Evolutionary conservation across 2,797 vertebrate species (phyloP).

Genomic region (Myotis daubentonii): DNA sequence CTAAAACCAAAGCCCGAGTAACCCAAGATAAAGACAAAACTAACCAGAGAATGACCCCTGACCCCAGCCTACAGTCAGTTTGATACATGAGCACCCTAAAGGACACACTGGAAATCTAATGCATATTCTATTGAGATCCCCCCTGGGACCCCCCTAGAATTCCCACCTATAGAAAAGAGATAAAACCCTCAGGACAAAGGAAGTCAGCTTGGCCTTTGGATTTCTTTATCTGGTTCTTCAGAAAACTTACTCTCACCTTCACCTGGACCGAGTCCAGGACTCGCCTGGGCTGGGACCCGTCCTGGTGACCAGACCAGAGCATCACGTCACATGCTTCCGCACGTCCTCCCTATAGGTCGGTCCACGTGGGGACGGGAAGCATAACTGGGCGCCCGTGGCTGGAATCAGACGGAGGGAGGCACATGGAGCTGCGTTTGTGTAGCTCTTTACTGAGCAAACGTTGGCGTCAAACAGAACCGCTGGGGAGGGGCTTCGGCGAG

Average conservation of each 20-base stretch:
- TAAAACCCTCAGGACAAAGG: not conserved
- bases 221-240: not conserved
- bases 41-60: not conserved
- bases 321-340: fast-evolving
- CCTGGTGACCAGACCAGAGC: not conserved
- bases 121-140: not conserved
- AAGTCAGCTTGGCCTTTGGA: not conserved
- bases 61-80: not conserved
- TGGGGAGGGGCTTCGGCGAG: not conserved
- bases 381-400: not conserved
- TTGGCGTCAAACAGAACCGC: too few relatives aligned
- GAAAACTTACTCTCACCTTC: not conserved
- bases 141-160: not conserved
- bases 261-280: not conserved
- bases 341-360: not conserved
- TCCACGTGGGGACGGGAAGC: fast-evolving
- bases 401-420: not conserved
- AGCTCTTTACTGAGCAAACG: not conserved
- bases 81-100: not conserved
- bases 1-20: not conserved
- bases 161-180: not conserved
- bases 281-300: not conserved
- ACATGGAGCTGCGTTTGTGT: fast-evolving
- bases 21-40: not conserved
- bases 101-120: not conserved